Base-by-base conservation (phyloP, 2,888 invertebrate species). In the Stenichneumon culpator region DNA sequence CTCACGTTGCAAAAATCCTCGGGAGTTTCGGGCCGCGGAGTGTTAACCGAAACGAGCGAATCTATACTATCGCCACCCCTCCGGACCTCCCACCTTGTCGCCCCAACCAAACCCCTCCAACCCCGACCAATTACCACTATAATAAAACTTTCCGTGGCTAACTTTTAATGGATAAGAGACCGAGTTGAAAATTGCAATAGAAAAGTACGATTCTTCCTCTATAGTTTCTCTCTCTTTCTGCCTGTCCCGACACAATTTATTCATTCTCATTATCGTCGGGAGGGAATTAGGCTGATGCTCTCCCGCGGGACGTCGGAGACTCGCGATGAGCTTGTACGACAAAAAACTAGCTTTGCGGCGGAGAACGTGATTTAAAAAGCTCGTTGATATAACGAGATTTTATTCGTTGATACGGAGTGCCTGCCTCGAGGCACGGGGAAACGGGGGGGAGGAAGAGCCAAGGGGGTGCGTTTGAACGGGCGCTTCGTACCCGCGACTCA, bases 211-310 rank as follows among this genome's bases (percentile, higher is more conserved):
- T 75, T 83, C 69, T 44, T 82, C 69, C 44, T 3, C 14, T 4
- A 4, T 14, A 47, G 14, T 22, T 7, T 22, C 25, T 57, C 11
- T 25, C 22, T 5, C n/a, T 7, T n/a, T n/a, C n/a, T 6, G 16
- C 7, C 28, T 28, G n/a, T 80, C 69, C 54, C 79, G 70, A 67
- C 70, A 69, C 70, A 77, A 79, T 84, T 84, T 80, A 80, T 84
- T 84, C 80, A 80, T 80, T 80, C 83, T 80, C 80, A 80, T 84
- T 80, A 80, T 80, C 72, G 80, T 72, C 63, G 67, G 47, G 73
- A 63, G 63, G 28, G 63, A 36, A 50, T 39, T 52, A 65, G 25
- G 7, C 28, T 28, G 63, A 63, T 63, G 63, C 57, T 11, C 11
- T 22, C 22, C 22, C 14, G 25, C 25, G 22, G 4, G 25, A 9